Base-by-base conservation (phyloP, 92 coral and sea anemone genomes). In the Porites divaricata region DNA sequence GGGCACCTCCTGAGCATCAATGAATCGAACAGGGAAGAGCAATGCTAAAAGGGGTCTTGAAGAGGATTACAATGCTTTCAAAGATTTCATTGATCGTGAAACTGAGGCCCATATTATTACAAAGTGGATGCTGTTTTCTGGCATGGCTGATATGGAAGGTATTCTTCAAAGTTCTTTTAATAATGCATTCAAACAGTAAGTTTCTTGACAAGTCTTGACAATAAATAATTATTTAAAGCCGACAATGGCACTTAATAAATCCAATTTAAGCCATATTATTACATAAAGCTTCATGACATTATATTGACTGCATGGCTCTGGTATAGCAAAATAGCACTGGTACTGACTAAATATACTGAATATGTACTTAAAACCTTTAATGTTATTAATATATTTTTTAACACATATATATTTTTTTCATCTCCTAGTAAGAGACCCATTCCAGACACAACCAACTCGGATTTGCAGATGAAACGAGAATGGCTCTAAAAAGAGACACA, bases 401-500 rank as follows among this genome's bases (percentile, higher is more conserved):
- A 63, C 67, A 63, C n/a, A 21, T 63, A 63, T 63, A 63, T 0
- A 63, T 63, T 63, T 63, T 63, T 63, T 63, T 63, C 67, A 63
- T 53, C 64, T 53, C 88, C 88, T 41, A 74, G 59, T 22, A 52
- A 16, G 58, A 73, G 88, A 63, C 78, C 67, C n/a, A 75, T 85
- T 50, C 88, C 88, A 85, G 58, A 67, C 56, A 51, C 67, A 51
- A 41, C 72, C 21, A 67, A 67, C 57, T 75, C 83, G 77, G 67
- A 66, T 67, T 50, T 56, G 21, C 82, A 85, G 20, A 67, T 50
- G 53, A 85, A 63, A 28, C 13, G 45, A n/a, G 88, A 69, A 25
- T 85, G 84, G 89, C 81, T 77, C 14, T 25, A 69, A 35, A 85
- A 70, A 19, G 89, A 85, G 35, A 72, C 70, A 53, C 76, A 85